A percentile compares a stretch with the other conserved stretches of the same genome.
Evolutionary conservation across 2,113 vertebrate genomes (phyloP).

Genomic region (Cygnus buccinator): DNA sequence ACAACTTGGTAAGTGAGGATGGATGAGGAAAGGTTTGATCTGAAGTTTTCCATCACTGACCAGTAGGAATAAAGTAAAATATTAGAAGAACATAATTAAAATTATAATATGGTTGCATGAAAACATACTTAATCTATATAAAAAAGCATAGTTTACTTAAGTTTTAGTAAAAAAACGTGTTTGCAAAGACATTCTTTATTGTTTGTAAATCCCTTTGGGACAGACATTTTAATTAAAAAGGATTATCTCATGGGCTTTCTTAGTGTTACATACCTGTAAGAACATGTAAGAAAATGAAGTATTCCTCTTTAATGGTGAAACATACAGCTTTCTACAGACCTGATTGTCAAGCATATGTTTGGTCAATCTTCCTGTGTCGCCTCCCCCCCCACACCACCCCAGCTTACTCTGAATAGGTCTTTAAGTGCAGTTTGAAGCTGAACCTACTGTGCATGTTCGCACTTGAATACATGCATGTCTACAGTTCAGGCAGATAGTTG

Average conservation of each 20-base stretch:
- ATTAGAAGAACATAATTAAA: neutral
- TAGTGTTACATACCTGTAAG: neutral
- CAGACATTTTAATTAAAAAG: neutral
- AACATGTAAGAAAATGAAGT: neutral
- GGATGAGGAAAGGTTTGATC: neutral
- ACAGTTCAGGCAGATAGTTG: neutral
- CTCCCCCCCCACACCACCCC: neutral
- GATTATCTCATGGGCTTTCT: neutral
- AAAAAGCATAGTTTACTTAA: neutral
- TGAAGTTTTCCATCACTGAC: neutral
- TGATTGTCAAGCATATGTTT: neutral
- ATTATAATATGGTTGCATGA: neutral
- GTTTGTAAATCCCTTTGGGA: neutral
- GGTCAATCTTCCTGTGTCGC: neutral
- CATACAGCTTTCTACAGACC: neutral
- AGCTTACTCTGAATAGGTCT: neutral
- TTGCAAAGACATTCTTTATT: neutral
- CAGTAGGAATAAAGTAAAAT: neutral
- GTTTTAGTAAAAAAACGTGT: neutral
- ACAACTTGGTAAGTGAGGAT: conserved; percentile 90
- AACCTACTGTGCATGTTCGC: neutral
- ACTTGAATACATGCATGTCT: neutral
- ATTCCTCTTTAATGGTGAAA: neutral
- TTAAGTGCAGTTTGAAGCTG: neutral
- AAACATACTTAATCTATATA: neutral